Evolutionary conservation across 2,797 vertebrate species (phyloP).

Genomic region (Sebastes kiyomatsui): DNA sequence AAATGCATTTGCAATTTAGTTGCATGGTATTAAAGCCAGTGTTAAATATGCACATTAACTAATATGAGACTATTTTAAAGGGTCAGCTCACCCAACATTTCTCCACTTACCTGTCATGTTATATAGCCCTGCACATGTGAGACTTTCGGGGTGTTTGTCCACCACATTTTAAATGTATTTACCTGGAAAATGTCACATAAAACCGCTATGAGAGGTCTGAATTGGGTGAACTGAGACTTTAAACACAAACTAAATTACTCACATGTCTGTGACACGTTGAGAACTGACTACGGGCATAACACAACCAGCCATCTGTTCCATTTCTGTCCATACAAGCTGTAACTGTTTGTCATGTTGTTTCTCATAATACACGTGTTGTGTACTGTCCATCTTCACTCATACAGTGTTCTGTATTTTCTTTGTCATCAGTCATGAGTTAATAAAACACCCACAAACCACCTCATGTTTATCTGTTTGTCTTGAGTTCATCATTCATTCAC

Average conservation of each 20-base stretch:
- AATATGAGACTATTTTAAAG: background rate
- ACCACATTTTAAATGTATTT: background rate
- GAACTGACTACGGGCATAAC: background rate
- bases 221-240: background rate
- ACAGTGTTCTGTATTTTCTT: slow-evolving; percentile 31
- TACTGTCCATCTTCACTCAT: slow-evolving; percentile 5
- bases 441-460: slow-evolving; percentile 58
- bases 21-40: background rate
- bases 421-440: slow-evolving; percentile 50
- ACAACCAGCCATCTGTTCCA: background rate
- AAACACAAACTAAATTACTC: background rate
- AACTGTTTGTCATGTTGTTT: slow-evolving; percentile 17
- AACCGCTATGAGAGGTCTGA: background rate
- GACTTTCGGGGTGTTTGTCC: background rate
- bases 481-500: slow-evolving; percentile 1
- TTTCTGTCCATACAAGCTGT: slow-evolving; percentile 12
- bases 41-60: background rate
- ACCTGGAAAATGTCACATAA: background rate
- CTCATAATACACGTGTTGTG: background rate
- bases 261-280: background rate
- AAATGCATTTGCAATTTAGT: background rate
- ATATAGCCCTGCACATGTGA: background rate
- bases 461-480: slow-evolving; percentile 54
- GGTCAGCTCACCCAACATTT: background rate
- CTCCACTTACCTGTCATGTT: background rate